These are phyloP conservation scores for Parasteatoda lunata DNA, from an alignment of 2,888 invertebrate genomes.

Conservation along the genomic window DNA sequence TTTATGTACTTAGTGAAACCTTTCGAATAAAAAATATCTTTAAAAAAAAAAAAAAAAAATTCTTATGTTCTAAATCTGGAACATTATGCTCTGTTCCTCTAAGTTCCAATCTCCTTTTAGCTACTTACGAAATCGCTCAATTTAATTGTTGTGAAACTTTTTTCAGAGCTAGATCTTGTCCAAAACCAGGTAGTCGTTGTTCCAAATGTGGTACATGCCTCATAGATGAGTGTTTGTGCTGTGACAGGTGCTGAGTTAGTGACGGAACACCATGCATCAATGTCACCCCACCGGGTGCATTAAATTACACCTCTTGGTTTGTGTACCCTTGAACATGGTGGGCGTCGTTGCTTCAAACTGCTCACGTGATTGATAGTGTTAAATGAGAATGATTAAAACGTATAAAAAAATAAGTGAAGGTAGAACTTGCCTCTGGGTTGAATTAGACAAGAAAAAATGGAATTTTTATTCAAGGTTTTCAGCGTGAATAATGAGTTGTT, in stretches of 20 bases:
- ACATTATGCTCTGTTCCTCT: too few species aligned
- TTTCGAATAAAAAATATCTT: too few species aligned
- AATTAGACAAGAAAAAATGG: neutral
- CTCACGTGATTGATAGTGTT: neutral
- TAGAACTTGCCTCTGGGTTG: neutral
- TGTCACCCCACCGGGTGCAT: constrained; percentile 58
- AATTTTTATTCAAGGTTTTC: constrained; percentile 2
- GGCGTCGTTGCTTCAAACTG: constrained; percentile 27
- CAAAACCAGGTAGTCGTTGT: constrained; percentile 17
- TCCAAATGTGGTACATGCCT: constrained; percentile 59
- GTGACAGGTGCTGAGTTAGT: constrained; percentile 65
- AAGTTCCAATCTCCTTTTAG: too few species aligned
- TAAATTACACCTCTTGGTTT: constrained; percentile 56
- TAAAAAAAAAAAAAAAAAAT: too few species aligned
- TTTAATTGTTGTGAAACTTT: too few species aligned
- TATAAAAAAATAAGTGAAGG: constrained; percentile 11
- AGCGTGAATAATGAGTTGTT: constrained; percentile 2
- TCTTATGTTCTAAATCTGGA: too few species aligned
- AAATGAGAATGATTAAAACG: constrained; percentile 1
- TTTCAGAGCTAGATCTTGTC: neutral
- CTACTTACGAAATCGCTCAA: too few species aligned
- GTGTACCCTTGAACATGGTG: constrained; percentile 55
- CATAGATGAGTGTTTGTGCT: constrained; percentile 28
- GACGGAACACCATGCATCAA: constrained; percentile 59
- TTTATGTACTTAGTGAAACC: too few species aligned